A percentile compares a stretch with the other conserved stretches of the same genome.
These are phyloP conservation scores for Drosophila histrio DNA, from an alignment of 2,888 invertebrate genomes.

Conservation along the genomic window DNA sequence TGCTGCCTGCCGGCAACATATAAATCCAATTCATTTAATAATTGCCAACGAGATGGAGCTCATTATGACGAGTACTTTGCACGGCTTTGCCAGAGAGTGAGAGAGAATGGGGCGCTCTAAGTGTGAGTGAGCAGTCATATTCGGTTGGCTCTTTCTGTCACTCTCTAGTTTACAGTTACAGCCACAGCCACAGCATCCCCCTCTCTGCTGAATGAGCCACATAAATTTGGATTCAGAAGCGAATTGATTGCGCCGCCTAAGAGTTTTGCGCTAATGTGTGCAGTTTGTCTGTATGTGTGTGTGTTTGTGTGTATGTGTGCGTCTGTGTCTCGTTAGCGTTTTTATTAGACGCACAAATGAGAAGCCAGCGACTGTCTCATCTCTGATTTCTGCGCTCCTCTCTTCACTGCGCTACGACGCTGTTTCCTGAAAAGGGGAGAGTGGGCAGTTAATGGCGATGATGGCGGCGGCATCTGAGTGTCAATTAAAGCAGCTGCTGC, in stretches of 20 bases:
- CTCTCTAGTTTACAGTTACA: constrained; percentile 53
- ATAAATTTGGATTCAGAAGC: constrained; percentile 55
- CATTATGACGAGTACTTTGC: constrained; percentile 82
- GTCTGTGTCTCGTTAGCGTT: constrained; percentile 71
- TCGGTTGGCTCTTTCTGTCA: constrained; percentile 48
- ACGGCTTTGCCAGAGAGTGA: constrained; percentile 65
- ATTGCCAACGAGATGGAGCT: constrained; percentile 83
- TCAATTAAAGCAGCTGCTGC: constrained; percentile 71
- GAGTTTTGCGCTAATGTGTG: constrained; percentile 65
- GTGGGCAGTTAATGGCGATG: constrained; percentile 52
- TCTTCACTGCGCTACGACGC: neutral
- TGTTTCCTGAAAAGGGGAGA: neutral
- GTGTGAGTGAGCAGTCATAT: constrained; percentile 38
- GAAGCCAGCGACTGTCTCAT: constrained; percentile 55
- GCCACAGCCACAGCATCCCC: constrained; percentile 17
- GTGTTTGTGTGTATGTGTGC: constrained; percentile 28
- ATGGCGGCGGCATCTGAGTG: constrained; percentile 70
- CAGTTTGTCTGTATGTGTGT: constrained; percentile 8
- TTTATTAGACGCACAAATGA: constrained; percentile 75
- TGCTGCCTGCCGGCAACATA: constrained; percentile 60
- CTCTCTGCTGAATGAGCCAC: constrained; percentile 7
- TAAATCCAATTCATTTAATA: constrained; percentile 83
- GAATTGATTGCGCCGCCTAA: constrained; percentile 70
- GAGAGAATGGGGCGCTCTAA: constrained; percentile 16
- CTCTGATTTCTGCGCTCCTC: constrained; percentile 30